phyloP scores from a whole-genome alignment of 2,113 vertebrate species.

The Osmerus eperlanus region DNA sequence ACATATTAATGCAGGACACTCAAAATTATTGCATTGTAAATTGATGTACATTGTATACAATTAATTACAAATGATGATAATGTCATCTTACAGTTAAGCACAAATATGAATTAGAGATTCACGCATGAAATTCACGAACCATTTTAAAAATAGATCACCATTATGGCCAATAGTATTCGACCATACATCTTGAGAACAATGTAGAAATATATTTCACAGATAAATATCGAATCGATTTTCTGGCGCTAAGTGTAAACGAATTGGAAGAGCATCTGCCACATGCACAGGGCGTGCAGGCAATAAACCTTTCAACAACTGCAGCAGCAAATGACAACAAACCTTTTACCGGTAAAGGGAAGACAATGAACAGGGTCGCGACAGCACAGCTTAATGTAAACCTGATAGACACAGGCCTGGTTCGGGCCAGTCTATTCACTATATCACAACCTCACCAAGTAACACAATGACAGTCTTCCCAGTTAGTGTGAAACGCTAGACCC shows the following conservation, averaged over 20 bases:
- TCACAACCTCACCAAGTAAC: not conserved
- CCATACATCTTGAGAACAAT: too few relatives aligned
- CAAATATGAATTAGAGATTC: too few relatives aligned
- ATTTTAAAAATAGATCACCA: too few relatives aligned
- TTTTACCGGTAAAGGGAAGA: not conserved
- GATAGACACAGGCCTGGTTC: not conserved
- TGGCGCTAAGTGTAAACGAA: not conserved
- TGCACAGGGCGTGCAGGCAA: not conserved
- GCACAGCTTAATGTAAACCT: not conserved
- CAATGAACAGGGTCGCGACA: not conserved
- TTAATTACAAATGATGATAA: too few relatives aligned
- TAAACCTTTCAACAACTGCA: constrained; percentile 6
- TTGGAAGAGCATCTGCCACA: not conserved
- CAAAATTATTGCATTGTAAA: too few relatives aligned
- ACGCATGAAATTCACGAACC: too few relatives aligned
- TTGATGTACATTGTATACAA: too few relatives aligned
- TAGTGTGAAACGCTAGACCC: constrained; percentile 42
- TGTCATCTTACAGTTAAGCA: too few relatives aligned
- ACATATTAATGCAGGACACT: too few relatives aligned
- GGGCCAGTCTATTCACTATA: constrained; percentile 7
- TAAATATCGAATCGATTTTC: not conserved
- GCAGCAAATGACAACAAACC: constrained; percentile 24
- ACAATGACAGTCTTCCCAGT: constrained; percentile 21
- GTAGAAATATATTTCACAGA: too few relatives aligned
- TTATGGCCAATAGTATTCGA: too few relatives aligned